Conservation (phyloP, 2,888 invertebrate species). For the Chymomyza fuscimana region DNA sequence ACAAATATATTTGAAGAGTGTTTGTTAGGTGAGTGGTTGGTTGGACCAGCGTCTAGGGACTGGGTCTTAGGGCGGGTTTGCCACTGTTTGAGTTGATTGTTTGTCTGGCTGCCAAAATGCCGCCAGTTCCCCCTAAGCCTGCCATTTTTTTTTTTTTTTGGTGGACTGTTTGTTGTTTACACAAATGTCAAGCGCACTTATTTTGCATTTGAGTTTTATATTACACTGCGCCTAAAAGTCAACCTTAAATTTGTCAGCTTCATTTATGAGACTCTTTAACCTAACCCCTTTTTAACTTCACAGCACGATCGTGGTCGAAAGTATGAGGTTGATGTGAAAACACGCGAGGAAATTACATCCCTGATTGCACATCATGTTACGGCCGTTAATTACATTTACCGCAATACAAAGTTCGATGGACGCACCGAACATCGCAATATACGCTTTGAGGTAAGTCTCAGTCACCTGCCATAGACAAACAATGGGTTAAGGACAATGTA, state of each 20-base stretch:
- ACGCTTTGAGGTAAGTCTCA: constrained; percentile 91
- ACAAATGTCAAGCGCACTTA: constrained; percentile 60
- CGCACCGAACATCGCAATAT: constrained; percentile 93
- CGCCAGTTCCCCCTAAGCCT: neutral
- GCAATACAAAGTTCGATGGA: constrained; percentile 96
- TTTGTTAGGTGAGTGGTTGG: constrained; percentile 42
- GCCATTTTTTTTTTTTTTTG: neutral
- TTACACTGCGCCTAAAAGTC: constrained; percentile 35
- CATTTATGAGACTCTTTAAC: constrained; percentile 21
- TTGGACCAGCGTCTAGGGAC: neutral
- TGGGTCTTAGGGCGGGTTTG: constrained; percentile 18
- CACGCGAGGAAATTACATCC: constrained; percentile 97
- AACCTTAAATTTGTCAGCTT: constrained; percentile 35
- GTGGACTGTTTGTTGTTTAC: constrained; percentile 27
- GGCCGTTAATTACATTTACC: constrained; percentile 98
- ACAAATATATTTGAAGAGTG: constrained; percentile 74
- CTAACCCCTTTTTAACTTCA: constrained; percentile 9
- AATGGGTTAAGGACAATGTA: constrained; percentile 22
- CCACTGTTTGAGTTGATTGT: constrained; percentile 10
- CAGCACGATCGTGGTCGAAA: constrained; percentile 88
- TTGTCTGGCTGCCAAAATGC: constrained; percentile 3
- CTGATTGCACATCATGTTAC: constrained; percentile 99
- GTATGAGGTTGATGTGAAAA: constrained; percentile 89
- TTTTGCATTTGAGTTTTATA: constrained; percentile 59
- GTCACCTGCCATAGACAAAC: constrained; percentile 26